Conservation (phyloP, 2,888 invertebrate species). For the Slavum lentiscoides region DNA sequence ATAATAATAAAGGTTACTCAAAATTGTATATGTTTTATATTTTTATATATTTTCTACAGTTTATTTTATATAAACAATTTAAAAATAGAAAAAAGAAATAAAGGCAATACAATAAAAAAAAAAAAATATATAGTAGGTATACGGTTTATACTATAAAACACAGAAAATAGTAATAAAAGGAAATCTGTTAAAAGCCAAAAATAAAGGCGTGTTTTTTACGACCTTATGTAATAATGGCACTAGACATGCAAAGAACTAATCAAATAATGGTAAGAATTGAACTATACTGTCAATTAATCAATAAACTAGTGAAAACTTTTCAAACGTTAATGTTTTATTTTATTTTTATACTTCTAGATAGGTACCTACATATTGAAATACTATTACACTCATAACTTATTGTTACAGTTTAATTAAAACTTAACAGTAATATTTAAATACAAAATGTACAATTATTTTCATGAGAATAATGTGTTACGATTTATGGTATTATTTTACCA, state of each 20-base stretch:
- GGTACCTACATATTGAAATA: not conserved
- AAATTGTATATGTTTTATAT: not conserved
- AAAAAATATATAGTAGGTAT: not conserved
- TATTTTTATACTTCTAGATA: constrained; percentile 8
- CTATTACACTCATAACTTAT: not conserved
- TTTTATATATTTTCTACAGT: not conserved
- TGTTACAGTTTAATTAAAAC: constrained; percentile 3
- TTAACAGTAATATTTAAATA: not conserved
- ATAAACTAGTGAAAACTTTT: constrained; percentile 24
- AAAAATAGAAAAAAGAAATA: not conserved
- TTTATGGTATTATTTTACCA: not conserved
- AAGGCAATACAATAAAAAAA: constrained; percentile 3
- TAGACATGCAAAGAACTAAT: constrained; percentile 53
- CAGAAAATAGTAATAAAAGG: constrained; percentile 42
- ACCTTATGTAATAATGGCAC: constrained; percentile 46
- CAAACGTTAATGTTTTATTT: constrained; percentile 15
- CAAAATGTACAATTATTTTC: not conserved
- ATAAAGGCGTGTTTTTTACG: constrained; percentile 41
- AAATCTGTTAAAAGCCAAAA: constrained; percentile 42
- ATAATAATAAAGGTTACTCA: not conserved
- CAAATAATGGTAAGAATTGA: constrained; percentile 49
- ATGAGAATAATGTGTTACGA: not conserved
- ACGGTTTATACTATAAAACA: constrained; percentile 18
- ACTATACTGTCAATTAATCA: constrained; percentile 44
- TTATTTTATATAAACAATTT: not conserved